Percentiles rank a stretch among this genome's conserved stretches.
These are phyloP conservation scores for Paraescarpia echinospica DNA, from an alignment of 1,140 invertebrate genomes.

Conservation along the genomic window DNA sequence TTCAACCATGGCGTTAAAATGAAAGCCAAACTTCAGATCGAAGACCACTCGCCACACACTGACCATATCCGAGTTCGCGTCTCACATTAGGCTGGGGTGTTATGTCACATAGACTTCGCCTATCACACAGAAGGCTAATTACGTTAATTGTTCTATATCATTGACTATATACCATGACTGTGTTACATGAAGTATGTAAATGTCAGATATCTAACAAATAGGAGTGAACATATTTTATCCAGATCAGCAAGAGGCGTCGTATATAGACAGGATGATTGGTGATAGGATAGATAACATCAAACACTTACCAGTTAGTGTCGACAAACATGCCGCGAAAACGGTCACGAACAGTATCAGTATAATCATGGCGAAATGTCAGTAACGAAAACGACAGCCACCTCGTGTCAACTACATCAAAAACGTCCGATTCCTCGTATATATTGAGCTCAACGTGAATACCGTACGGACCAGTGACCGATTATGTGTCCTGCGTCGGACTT, in stretches of 20 bases:
- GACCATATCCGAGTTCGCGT: background rate
- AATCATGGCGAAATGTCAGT: background rate
- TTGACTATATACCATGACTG: background rate
- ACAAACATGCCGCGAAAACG: background rate
- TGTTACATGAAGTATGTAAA: background rate
- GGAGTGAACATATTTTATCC: too few species aligned
- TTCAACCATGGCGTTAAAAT: background rate
- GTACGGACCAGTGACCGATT: background rate
- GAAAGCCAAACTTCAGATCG: background rate
- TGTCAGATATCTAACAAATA: too few species aligned
- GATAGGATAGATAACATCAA: background rate
- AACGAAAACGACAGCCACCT: background rate
- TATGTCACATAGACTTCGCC: background rate
- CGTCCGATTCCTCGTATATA: background rate
- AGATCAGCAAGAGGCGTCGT: too few species aligned
- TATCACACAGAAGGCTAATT: background rate
- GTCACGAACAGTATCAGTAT: background rate
- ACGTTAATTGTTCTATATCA: background rate
- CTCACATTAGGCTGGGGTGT: background rate
- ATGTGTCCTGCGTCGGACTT: background rate
- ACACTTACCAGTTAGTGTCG: background rate
- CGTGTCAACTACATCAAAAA: background rate
- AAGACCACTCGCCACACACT: background rate
- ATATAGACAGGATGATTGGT: too few species aligned
- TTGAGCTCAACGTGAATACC: background rate